These are phyloP conservation scores for Scaptomyza tumidula DNA, from an alignment of 2,888 invertebrate genomes.

Conservation along the genomic window DNA sequence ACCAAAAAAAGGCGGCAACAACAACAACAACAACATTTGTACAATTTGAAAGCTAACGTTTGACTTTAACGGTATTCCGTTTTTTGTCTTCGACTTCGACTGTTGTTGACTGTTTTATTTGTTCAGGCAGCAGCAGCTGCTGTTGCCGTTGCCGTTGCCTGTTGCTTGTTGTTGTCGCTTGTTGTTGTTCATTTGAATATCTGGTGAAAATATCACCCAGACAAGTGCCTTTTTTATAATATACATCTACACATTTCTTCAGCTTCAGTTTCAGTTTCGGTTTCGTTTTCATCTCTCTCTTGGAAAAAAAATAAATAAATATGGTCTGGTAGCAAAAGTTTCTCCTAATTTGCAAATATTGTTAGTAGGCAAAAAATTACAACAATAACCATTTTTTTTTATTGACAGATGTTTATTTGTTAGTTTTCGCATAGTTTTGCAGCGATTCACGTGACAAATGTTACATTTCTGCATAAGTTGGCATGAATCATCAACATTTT, in stretches of 20 bases:
- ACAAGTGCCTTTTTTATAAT: slow-evolving; percentile 76
- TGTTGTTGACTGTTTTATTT: slow-evolving; percentile 69
- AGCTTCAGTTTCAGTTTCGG: slow-evolving; percentile 35
- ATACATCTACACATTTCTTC: slow-evolving; percentile 35
- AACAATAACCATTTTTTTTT: slow-evolving; percentile 16
- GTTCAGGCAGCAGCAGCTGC: slow-evolving; percentile 36
- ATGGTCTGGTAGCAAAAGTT: slow-evolving; percentile 59
- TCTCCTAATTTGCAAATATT: slow-evolving; percentile 80
- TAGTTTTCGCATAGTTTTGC: slow-evolving; percentile 53
- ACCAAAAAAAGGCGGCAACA: slow-evolving; percentile 37
- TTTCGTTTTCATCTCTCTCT: slow-evolving; percentile 63
- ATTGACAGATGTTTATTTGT: slow-evolving; percentile 30
- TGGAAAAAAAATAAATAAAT: slow-evolving; percentile 12
- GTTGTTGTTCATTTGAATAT: slow-evolving; percentile 73
- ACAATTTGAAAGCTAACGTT: slow-evolving; percentile 73
- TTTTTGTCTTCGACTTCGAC: slow-evolving; percentile 73
- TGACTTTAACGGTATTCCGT: slow-evolving; percentile 78
- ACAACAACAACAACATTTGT: slow-evolving; percentile 28
- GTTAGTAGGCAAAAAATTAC: slow-evolving; percentile 11
- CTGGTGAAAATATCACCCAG: slow-evolving; percentile 79
- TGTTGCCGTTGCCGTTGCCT: slow-evolving; percentile 22
- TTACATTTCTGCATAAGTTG: slow-evolving; percentile 60
- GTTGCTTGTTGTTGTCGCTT: slow-evolving; percentile 7
- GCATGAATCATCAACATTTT: slow-evolving; percentile 57
- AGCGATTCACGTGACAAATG: slow-evolving; percentile 69